Evolutionary conservation across 2,797 vertebrate genomes (phyloP).

Genomic region (Poecilia wingei): DNA sequence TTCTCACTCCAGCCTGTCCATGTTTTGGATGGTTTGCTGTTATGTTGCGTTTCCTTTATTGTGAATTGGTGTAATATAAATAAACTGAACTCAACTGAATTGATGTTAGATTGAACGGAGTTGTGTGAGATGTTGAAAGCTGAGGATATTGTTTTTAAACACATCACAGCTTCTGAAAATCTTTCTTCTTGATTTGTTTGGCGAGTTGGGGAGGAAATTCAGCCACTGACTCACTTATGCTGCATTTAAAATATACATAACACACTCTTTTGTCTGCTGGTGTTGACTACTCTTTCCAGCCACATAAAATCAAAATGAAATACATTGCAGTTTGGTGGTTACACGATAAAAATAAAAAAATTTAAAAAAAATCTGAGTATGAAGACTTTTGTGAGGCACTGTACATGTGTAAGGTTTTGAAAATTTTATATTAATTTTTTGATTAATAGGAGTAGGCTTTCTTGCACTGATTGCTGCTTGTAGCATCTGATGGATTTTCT

Average conservation of each 20-base stretch:
- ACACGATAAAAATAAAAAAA: no score
- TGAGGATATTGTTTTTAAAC: background rate
- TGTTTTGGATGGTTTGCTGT: background rate
- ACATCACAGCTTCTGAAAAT: background rate
- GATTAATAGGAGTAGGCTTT: constrained; percentile 1
- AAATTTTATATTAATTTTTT: background rate
- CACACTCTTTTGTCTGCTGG: background rate
- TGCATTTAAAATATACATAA: background rate
- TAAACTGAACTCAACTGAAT: background rate
- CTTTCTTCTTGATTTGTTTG: background rate
- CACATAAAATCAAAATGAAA: background rate
- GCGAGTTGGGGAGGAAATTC: background rate
- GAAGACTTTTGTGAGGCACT: background rate
- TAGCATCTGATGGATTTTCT: constrained; percentile 8
- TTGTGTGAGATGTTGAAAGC: background rate
- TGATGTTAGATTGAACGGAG: background rate
- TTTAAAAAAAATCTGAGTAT: background rate
- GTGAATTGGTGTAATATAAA: background rate
- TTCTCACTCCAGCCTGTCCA: background rate
- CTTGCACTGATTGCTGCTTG: constrained; percentile 10
- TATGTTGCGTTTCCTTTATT: background rate
- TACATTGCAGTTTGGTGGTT: background rate
- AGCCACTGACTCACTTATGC: background rate
- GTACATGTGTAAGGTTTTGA: background rate
- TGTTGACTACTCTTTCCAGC: background rate